Percentiles rank a stretch among this genome's conserved stretches.
phyloP scores from a whole-genome alignment of 2,888 invertebrate genomes.

The Tenthredo scrophulariae region DNA sequence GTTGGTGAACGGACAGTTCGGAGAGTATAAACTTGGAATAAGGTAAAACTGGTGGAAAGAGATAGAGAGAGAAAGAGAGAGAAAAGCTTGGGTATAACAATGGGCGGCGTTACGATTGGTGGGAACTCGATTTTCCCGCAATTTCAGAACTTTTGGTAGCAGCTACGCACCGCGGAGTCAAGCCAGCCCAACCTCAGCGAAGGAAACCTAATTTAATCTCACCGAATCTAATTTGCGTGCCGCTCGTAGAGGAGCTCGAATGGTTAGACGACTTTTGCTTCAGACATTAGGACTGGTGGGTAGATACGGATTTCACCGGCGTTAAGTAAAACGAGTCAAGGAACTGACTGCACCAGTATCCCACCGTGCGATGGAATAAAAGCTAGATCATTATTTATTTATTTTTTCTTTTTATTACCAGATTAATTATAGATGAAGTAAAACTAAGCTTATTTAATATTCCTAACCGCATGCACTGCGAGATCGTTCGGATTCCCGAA shows the following conservation, averaged over 20 bases:
- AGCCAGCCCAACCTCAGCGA: slow-evolving; percentile 18
- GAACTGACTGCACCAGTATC: not conserved
- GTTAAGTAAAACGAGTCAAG: not conserved
- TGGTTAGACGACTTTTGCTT: slow-evolving; percentile 26
- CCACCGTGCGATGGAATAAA: not conserved
- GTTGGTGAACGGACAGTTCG: slow-evolving; percentile 13
- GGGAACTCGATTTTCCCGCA: slow-evolving; percentile 48
- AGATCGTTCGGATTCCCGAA: not conserved
- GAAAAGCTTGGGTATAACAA: not conserved
- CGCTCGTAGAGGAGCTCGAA: slow-evolving; percentile 16
- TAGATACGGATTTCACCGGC: not conserved
- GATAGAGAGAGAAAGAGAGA: not conserved
- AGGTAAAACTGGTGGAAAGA: not conserved
- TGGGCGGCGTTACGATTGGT: slow-evolving; percentile 35
- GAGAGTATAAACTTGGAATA: slow-evolving; percentile 12
- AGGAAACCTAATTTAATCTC: slow-evolving; percentile 52
- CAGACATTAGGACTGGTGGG: slow-evolving; percentile 13
- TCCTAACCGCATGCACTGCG: not conserved
- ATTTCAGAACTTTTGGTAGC: slow-evolving; percentile 45
- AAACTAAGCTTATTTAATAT: not conserved
- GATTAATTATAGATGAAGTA: not conserved
- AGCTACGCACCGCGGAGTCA: slow-evolving; percentile 17
- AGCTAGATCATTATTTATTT: not conserved
- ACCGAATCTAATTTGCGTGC: slow-evolving; percentile 47
- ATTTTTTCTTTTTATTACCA: not conserved